phyloP scores from a whole-genome alignment of 2,797 vertebrate genomes.

The Eurystomus glaucurus region DNA sequence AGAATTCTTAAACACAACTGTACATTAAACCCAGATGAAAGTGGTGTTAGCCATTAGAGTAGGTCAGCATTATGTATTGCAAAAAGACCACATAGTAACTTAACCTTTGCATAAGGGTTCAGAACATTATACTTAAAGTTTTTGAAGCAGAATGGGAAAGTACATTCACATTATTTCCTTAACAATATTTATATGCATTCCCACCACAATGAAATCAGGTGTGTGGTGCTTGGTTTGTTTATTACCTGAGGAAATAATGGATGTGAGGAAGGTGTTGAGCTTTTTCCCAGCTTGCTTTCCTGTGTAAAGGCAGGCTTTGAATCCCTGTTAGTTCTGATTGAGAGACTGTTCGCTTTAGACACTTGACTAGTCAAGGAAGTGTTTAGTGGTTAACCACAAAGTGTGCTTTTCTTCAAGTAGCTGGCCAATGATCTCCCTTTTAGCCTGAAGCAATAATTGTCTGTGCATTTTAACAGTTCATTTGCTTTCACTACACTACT shows the following conservation, averaged over 20 bases:
- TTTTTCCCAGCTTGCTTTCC: background rate
- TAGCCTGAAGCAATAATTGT: constrained; percentile 43
- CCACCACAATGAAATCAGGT: background rate
- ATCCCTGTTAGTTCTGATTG: background rate
- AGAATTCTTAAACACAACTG: background rate
- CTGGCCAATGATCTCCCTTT: constrained; percentile 24
- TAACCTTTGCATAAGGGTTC: background rate
- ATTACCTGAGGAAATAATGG: background rate
- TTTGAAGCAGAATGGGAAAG: background rate
- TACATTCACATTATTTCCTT: background rate
- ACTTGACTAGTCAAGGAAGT: background rate
- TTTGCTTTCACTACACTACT: constrained; percentile 46
- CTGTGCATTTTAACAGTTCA: constrained; percentile 55
- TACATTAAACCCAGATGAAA: background rate
- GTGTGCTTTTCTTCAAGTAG: constrained; percentile 10
- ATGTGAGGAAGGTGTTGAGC: background rate
- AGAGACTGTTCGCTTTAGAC: background rate
- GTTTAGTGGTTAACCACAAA: background rate
- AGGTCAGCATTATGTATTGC: background rate
- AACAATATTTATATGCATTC: background rate
- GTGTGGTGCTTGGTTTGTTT: background rate
- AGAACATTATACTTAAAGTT: background rate
- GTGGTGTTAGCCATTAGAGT: background rate
- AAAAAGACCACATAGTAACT: background rate
- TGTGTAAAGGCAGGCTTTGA: background rate